Conservation (phyloP, 1,140 invertebrate genomes). For the Drosophila orosa region DNA sequence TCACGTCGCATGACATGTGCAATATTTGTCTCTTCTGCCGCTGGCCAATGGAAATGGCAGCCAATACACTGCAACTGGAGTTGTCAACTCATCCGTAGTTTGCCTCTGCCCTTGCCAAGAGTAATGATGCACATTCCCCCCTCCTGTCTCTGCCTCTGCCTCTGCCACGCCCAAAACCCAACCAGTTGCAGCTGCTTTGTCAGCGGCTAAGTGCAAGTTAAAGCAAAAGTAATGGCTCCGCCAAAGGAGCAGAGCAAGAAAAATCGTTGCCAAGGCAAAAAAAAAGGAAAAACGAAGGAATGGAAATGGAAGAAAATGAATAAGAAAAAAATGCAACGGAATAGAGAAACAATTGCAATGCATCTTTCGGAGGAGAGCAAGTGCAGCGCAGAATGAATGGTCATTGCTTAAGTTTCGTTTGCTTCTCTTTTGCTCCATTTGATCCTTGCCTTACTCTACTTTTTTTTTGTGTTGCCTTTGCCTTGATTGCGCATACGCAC, state of each 20-base stretch:
- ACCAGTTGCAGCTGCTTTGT: constrained; percentile 59
- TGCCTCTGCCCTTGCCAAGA: constrained; percentile 46
- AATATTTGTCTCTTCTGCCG: constrained; percentile 69
- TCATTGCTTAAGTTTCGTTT: constrained; percentile 58
- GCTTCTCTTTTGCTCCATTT: constrained; percentile 7
- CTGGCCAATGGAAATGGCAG: constrained; percentile 61
- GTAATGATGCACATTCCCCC: constrained; percentile 65
- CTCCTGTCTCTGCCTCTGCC: neutral
- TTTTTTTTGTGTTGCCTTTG: neutral
- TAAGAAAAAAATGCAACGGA: constrained; percentile 12
- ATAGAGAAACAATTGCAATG: constrained; percentile 57
- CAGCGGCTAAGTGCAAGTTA: constrained; percentile 77
- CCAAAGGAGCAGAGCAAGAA: constrained; percentile 44
- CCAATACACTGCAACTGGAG: constrained; percentile 68
- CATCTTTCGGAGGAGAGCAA: constrained; percentile 51
- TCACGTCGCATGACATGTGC: constrained; percentile 75
- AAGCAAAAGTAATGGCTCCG: constrained; percentile 74
- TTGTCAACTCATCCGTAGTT: constrained; percentile 73
- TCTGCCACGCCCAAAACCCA: neutral
- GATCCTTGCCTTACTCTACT: neutral
- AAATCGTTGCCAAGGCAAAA: constrained; percentile 41
- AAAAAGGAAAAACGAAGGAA: neutral
- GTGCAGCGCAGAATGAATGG: constrained; percentile 58
- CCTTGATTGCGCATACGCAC: constrained; percentile 47
- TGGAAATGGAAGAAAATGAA: neutral